Evolutionary conservation across 2,888 invertebrate species (phyloP).

Genomic region (Barypeithes pellucidus): DNA sequence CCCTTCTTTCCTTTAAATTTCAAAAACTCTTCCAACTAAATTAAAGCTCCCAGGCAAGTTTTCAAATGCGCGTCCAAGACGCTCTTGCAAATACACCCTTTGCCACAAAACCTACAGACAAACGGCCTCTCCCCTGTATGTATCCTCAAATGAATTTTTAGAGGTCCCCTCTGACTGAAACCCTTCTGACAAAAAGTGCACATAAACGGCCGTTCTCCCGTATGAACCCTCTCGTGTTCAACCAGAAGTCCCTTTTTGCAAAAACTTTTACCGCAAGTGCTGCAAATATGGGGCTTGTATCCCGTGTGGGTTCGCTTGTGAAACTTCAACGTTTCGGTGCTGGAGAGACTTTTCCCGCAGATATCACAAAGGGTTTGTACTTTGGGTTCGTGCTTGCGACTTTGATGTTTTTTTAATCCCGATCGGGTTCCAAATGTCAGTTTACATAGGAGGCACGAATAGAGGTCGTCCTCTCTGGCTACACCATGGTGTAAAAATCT

Average conservation of each 20-base stretch:
- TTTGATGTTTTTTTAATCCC: slow-evolving; percentile 58
- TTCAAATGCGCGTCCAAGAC: slow-evolving; percentile 58
- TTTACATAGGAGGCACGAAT: slow-evolving; percentile 55
- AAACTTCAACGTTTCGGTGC: slow-evolving; percentile 62
- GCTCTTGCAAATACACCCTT: slow-evolving; percentile 59
- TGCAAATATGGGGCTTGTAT: slow-evolving; percentile 62
- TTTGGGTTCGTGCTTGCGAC: slow-evolving; percentile 58
- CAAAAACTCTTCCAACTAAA: slow-evolving; percentile 5
- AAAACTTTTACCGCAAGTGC: slow-evolving; percentile 72
- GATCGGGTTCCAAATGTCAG: slow-evolving; percentile 58
- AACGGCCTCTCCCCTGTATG: slow-evolving; percentile 68
- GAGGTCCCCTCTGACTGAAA: slow-evolving; percentile 67
- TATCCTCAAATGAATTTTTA: slow-evolving; percentile 58
- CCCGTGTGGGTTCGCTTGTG: slow-evolving; percentile 64
- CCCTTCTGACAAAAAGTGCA: slow-evolving; percentile 73
- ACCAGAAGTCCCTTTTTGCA: slow-evolving; percentile 65
- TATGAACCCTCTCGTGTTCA: slow-evolving; percentile 65
- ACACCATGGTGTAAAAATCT: slow-evolving; percentile 54
- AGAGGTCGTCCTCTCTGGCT: slow-evolving; percentile 46
- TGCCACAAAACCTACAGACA: slow-evolving; percentile 59
- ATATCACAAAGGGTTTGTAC: slow-evolving; percentile 67
- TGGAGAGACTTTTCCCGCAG: slow-evolving; percentile 64
- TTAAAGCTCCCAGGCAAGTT: slow-evolving; percentile 55
- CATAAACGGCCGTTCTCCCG: slow-evolving; percentile 64
- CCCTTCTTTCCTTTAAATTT: not conserved